phyloP scores from a whole-genome alignment of 2,888 invertebrate genomes.

The Trichogramma dendrolimi region DNA sequence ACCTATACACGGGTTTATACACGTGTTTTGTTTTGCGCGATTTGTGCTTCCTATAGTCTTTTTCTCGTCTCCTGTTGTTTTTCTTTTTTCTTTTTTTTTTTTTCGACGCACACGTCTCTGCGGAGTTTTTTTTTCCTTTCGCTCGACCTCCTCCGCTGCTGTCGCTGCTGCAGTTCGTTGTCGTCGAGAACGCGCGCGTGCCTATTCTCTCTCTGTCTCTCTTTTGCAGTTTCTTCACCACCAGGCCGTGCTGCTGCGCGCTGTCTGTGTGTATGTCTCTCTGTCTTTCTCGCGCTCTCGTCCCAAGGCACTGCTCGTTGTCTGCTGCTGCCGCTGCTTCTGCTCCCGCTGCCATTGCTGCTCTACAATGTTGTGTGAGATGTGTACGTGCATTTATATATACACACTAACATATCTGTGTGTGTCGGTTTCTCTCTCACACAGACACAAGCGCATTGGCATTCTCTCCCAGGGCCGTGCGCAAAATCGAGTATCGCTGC shows the following conservation, averaged over 20 bases:
- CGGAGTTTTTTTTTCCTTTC: slow-evolving; percentile 22
- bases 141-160: slow-evolving; percentile 7
- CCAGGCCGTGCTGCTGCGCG: not conserved
- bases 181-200: too few species aligned
- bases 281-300: slow-evolving; percentile 9
- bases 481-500: slow-evolving; percentile 11
- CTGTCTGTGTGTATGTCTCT: not conserved
- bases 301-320: slow-evolving; percentile 3
- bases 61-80: not conserved
- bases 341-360: slow-evolving; percentile 5
- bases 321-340: slow-evolving; percentile 11
- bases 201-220: not conserved
- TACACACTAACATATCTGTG: too few species aligned
- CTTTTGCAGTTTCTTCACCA: too few species aligned
- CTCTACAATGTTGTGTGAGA: not conserved
- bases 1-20: too few species aligned
- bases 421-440: too few species aligned
- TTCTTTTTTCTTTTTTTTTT: slow-evolving; percentile 13
- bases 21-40: too few species aligned
- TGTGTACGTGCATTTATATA: too few species aligned
- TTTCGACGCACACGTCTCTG: slow-evolving; percentile 17
- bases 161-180: not conserved
- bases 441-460: too few species aligned
- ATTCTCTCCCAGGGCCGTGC: slow-evolving; percentile 21
- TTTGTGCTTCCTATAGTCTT: too few species aligned